Conservation (phyloP, 1,140 invertebrate genomes). For the Platyura marginata region DNA sequence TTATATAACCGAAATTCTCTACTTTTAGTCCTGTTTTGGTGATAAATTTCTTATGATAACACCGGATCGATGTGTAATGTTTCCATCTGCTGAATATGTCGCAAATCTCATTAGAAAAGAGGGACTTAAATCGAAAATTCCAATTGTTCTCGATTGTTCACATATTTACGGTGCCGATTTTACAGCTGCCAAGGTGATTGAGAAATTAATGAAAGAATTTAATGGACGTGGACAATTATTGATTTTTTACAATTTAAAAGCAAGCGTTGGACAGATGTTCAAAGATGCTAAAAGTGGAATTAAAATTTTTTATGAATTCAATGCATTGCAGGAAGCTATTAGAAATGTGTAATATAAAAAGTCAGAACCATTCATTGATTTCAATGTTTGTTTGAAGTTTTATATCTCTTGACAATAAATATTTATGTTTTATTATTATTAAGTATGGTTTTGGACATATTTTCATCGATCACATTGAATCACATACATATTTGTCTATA, state of each 20-base stretch:
- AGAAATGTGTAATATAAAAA: too few relatives aligned
- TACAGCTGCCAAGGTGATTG: slow-evolving; percentile 58
- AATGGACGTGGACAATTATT: slow-evolving; percentile 44
- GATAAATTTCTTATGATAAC: slow-evolving; percentile 61
- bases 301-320: slow-evolving; percentile 51
- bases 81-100: slow-evolving; percentile 76
- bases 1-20: not conserved
- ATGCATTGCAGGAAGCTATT: slow-evolving; percentile 44
- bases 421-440: too few relatives aligned
- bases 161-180: slow-evolving; percentile 68
- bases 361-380: too few relatives aligned
- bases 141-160: slow-evolving; percentile 66
- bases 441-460: too few relatives aligned
- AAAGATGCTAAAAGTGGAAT: slow-evolving; percentile 52
- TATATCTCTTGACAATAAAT: too few relatives aligned
- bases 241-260: slow-evolving; percentile 64
- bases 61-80: slow-evolving; percentile 68
- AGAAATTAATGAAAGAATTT: slow-evolving; percentile 50
- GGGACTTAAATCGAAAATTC: slow-evolving; percentile 38
- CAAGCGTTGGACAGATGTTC: slow-evolving; percentile 58
- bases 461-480: too few relatives aligned
- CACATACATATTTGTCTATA: too few relatives aligned
- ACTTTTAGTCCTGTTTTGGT: slow-evolving; percentile 40
- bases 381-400: too few relatives aligned
- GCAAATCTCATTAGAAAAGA: slow-evolving; percentile 64